A percentile compares a stretch with the other conserved stretches of the same genome.
Evolutionary conservation across 2,888 invertebrate genomes (phyloP).

Genomic region (Philereme transversata): DNA sequence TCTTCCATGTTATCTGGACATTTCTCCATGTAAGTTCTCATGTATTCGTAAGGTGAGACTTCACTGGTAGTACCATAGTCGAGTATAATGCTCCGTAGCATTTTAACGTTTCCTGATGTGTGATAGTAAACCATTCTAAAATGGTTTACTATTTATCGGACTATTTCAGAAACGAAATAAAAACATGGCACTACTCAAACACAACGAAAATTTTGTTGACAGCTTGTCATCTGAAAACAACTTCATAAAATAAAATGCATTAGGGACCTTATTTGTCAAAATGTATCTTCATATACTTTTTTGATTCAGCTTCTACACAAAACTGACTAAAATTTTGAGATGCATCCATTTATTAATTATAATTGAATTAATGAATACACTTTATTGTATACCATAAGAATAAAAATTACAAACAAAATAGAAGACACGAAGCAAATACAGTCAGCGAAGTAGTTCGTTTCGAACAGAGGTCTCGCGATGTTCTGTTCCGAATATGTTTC

Average conservation of each 20-base stretch:
- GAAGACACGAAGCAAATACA: too few relatives aligned
- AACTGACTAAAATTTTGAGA: too few relatives aligned
- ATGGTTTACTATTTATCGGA: slow-evolving; percentile 38
- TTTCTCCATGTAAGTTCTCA: slow-evolving; percentile 67
- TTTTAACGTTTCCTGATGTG: slow-evolving; percentile 71
- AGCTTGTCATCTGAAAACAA: slow-evolving; percentile 22
- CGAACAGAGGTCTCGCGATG: too few relatives aligned
- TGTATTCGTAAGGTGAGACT: slow-evolving; percentile 67
- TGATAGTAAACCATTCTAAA: slow-evolving; percentile 71
- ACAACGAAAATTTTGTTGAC: slow-evolving; percentile 55
- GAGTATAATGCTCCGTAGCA: slow-evolving; percentile 62
- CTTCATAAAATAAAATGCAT: slow-evolving; percentile 6
- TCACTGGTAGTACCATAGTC: slow-evolving; percentile 59
- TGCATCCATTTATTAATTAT: too few relatives aligned
- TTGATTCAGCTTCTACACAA: too few relatives aligned
- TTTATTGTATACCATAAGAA: too few relatives aligned
- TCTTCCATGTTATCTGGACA: slow-evolving; percentile 64
- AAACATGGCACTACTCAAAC: slow-evolving; percentile 53
- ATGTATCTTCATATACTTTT: too few relatives aligned
- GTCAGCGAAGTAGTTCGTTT: too few relatives aligned
- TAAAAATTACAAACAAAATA: too few relatives aligned
- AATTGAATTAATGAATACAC: too few relatives aligned
- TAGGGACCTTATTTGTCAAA: too few relatives aligned
- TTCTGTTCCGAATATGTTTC: too few relatives aligned
- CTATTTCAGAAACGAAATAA: slow-evolving; percentile 48